Base-by-base conservation (phyloP, 2,113 vertebrate species). In the Meleagris gallopavo region DNA sequence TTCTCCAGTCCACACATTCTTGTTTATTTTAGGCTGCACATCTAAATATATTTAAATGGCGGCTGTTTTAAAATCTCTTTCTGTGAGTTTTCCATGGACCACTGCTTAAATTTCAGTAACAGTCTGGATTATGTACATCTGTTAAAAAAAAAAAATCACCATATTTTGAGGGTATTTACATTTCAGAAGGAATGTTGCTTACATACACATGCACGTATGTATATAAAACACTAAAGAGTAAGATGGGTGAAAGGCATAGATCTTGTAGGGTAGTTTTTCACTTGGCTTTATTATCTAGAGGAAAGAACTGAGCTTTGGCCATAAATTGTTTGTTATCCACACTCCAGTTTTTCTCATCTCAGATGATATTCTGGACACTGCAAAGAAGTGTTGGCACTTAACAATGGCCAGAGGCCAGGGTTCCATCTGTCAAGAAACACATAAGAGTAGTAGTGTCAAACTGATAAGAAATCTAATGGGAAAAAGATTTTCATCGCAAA, bases 331-430 rank as follows among this genome's bases (percentile, higher is more conserved):
- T 80, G 94, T 75, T 7, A 27, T 65, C 88, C 91, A 64, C 7
- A 30, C 85, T 88, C 41, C 75, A 88, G 16, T 89, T 73, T 66
- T 66, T 60, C 88, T 91, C 66, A 36, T 70, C 96, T 90, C 58
- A 91, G 84, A 86, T 38, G 66, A 73, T 83, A 86, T 92, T 97
- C 73, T 83, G 64, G 93, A 91, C 90, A 94, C 67, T 95, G 90
- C 71, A 96, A 92, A 95, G 86, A 92, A 66, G 70, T 67, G 93
- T 17, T 94, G 91, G 92, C 96, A 97, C 91, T 96, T 97, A 69
- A 66, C 0, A 2, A 92, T 79, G 82, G 94, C 87, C 19, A 19
- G 50, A 78, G 94, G 93, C 84, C 95, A 97, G 81, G 72, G 95
- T 92, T 97, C 88, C 95, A 96, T 89, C 95, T 13, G 13, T 94